Conservation (phyloP, 2,797 vertebrate species). For the Hirundo rustica region DNA sequence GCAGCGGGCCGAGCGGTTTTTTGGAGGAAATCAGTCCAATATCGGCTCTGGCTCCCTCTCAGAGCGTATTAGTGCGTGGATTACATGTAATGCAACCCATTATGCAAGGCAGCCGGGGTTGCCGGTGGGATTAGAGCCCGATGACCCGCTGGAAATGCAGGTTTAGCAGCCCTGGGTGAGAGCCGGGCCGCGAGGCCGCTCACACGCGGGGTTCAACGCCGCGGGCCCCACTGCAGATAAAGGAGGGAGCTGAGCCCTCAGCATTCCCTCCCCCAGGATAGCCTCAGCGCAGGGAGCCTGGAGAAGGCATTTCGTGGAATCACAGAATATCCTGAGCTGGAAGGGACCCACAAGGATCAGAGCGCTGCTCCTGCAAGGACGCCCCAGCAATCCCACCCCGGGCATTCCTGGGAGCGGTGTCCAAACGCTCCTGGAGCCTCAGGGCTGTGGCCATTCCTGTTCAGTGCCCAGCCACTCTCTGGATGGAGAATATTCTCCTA, state of each 20-base stretch:
- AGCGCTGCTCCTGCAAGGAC: background rate
- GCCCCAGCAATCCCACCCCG: background rate
- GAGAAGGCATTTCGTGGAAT: background rate
- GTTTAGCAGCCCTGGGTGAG: background rate
- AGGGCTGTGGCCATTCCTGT: rapidly evolving
- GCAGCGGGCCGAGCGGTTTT: background rate
- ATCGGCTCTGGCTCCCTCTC: background rate
- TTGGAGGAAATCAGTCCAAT: background rate
- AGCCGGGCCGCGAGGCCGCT: background rate
- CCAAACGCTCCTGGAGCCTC: rapidly evolving
- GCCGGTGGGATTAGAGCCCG: background rate
- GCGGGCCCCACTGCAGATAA: background rate
- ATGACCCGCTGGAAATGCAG: background rate
- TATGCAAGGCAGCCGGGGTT: background rate
- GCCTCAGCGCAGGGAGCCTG: rapidly evolving
- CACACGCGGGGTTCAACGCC: rapidly evolving
- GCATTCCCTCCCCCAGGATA: rapidly evolving
- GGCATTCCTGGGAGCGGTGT: rapidly evolving
- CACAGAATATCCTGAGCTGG: background rate
- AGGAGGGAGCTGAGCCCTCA: background rate
- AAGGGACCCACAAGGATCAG: background rate
- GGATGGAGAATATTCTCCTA: background rate
- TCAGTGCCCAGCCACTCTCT: background rate
- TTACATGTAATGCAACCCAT: slow-evolving; percentile 22
- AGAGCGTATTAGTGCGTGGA: background rate